Evolutionary conservation across 1,140 invertebrate species (phyloP).

Genomic region (Acromyrmex echinatior): DNA sequence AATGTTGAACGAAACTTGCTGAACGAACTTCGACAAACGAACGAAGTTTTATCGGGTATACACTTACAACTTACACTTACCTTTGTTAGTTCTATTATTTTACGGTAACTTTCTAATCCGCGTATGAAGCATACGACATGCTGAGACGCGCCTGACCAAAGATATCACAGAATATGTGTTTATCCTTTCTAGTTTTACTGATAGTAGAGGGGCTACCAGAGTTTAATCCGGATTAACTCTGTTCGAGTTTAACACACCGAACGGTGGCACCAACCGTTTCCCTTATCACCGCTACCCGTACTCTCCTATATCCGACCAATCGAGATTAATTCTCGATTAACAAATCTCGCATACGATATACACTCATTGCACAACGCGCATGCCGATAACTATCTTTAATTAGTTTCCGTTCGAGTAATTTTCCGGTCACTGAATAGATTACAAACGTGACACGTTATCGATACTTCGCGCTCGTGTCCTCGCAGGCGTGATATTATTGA

Average conservation of each 20-base stretch:
- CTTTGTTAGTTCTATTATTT: constrained; percentile 15
- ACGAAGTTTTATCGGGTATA: background rate
- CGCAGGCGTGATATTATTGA: constrained; percentile 37
- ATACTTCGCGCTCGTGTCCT: constrained; percentile 10
- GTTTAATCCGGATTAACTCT: constrained; percentile 67
- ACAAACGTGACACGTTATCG: constrained; percentile 15
- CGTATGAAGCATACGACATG: background rate
- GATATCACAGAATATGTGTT: constrained; percentile 40
- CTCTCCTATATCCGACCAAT: background rate
- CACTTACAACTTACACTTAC: background rate
- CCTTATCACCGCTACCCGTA: constrained; percentile 40
- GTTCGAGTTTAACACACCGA: constrained; percentile 62
- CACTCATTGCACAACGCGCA: constrained; percentile 36
- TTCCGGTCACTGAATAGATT: constrained; percentile 53
- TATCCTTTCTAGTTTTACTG: constrained; percentile 56
- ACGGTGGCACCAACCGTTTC: constrained; percentile 19
- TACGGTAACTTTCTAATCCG: constrained; percentile 40
- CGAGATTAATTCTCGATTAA: constrained; percentile 69
- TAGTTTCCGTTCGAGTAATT: constrained; percentile 62
- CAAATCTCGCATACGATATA: constrained; percentile 44
- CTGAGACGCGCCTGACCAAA: constrained; percentile 30
- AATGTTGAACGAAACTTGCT: background rate
- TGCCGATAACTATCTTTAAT: constrained; percentile 61
- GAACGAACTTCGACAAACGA: constrained; percentile 3
- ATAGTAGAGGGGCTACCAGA: constrained; percentile 23